These are phyloP conservation scores for Sapajus apella DNA, from an alignment of 2,113 vertebrate genomes.

Conservation along the genomic window DNA sequence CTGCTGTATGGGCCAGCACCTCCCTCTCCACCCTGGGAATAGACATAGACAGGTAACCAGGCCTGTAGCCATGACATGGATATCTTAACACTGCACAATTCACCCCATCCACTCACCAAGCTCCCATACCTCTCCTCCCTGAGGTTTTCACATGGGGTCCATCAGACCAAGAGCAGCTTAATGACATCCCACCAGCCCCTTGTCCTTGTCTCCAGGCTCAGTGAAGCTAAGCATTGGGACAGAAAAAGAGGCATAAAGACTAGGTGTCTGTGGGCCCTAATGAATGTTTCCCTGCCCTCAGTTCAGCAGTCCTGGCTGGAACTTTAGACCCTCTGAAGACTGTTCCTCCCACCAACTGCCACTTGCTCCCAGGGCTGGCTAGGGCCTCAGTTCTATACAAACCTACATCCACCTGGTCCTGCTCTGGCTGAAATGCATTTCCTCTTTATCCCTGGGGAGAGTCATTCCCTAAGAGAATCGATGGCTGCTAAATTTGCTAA, in stretches of 20 bases:
- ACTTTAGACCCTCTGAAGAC: not conserved
- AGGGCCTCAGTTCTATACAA: not conserved
- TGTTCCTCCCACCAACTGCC: not conserved
- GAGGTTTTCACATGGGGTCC: not conserved
- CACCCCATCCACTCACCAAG: not conserved
- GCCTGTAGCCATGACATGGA: not conserved
- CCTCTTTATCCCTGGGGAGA: not conserved
- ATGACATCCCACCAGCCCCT: not conserved
- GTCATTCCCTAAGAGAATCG: not conserved
- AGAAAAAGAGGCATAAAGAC: not conserved
- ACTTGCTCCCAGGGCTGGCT: not conserved
- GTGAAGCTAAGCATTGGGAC: not conserved
- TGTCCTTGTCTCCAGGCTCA: constrained; percentile 20
- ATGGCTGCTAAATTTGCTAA: constrained; percentile 2
- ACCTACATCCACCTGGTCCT: not conserved
- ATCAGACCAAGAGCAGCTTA: not conserved
- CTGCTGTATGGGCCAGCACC: not conserved
- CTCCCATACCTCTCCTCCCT: not conserved
- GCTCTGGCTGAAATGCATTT: not conserved
- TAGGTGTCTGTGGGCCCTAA: not conserved
- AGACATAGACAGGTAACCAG: not conserved
- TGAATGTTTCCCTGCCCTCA: not conserved
- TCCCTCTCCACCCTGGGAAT: not conserved
- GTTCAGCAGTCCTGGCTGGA: not conserved
- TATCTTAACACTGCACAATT: not conserved